Evolutionary conservation across 2,113 vertebrate genomes (phyloP).

Genomic region (Phaethon lepturus): DNA sequence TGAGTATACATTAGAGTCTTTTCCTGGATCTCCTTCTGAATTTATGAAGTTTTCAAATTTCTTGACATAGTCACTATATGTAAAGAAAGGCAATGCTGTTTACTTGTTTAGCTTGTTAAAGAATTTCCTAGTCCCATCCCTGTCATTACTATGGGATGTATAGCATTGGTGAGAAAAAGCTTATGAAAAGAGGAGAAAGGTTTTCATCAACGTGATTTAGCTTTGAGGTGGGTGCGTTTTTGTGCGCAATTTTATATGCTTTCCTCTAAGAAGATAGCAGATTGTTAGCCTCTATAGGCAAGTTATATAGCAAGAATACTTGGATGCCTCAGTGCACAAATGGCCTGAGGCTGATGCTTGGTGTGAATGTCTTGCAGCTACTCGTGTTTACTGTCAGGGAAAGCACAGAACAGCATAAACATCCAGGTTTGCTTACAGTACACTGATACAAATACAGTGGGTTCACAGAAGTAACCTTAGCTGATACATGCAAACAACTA

Average conservation of each 20-base stretch:
- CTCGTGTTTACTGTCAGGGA: accelerated
- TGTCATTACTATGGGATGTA: not conserved
- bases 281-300: not conserved
- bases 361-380: not conserved
- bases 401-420: not conserved
- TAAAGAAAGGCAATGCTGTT: not conserved
- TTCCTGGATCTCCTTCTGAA: not conserved
- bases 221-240: not conserved
- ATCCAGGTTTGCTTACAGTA: not conserved
- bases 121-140: not conserved
- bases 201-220: not conserved
- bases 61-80: not conserved
- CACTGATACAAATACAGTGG: not conserved
- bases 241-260: not conserved
- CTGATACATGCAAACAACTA: not conserved
- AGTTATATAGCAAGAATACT: not conserved
- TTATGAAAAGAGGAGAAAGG: not conserved
- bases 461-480: not conserved
- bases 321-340: not conserved
- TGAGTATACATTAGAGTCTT: not conserved
- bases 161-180: not conserved
- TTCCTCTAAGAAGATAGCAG: not conserved
- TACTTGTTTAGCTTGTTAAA: not conserved
- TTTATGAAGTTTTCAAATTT: not conserved
- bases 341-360: not conserved